Evolutionary conservation across 2,888 invertebrate species (phyloP).

Genomic region (Eristalinus aeneus): DNA sequence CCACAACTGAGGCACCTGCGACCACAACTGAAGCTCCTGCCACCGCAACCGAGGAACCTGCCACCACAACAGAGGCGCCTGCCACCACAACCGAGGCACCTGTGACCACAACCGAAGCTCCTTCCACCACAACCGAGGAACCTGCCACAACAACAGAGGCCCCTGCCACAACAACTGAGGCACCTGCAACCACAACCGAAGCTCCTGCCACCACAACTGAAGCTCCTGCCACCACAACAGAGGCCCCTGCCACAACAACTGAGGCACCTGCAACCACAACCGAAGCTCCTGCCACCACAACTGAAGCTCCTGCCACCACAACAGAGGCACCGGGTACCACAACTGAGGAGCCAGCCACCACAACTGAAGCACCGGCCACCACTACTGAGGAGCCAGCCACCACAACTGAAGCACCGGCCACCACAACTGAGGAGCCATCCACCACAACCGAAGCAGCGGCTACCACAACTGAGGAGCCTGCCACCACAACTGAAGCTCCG

Average conservation of each 20-base stretch:
- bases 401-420: not conserved
- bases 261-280: too few species aligned
- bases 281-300: too few species aligned
- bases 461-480: not conserved
- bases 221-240: not conserved
- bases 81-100: not conserved
- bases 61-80: not conserved
- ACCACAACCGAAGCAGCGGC: not conserved
- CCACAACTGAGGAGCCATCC: too few species aligned
- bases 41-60: not conserved
- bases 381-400: not conserved
- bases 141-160: not conserved
- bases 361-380: too few species aligned
- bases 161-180: not conserved
- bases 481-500: not conserved
- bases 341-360: too few species aligned
- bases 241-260: not conserved
- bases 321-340: too few species aligned
- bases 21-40: not conserved
- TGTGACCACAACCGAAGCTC: not conserved
- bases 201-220: slow-evolving; percentile 12
- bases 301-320: too few species aligned
- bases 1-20: not conserved
- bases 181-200: not conserved
- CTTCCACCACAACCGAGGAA: not conserved